phyloP scores from a whole-genome alignment of 2,888 invertebrate species.

The Perizoma flavofasciatum region DNA sequence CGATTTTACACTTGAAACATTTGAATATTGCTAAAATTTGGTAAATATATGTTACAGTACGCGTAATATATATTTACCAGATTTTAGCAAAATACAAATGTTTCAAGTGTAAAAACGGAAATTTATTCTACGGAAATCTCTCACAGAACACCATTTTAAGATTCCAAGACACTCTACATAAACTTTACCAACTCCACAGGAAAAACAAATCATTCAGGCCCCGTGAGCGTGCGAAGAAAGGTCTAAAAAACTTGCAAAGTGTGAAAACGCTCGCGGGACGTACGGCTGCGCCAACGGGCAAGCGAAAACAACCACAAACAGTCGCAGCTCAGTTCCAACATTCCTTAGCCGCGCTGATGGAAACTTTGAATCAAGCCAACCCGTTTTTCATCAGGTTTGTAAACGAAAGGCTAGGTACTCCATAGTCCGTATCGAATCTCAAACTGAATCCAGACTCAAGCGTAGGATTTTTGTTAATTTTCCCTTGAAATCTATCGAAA shows the following conservation, averaged over 20 bases:
- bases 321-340: conserved; percentile 98
- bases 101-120: too few species aligned
- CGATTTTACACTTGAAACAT: too few species aligned
- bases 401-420: not conserved
- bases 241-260: conserved; percentile 94
- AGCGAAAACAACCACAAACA: conserved; percentile 94
- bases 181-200: conserved; percentile 77
- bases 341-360: conserved; percentile 96
- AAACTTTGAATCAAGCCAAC: conserved; percentile 92
- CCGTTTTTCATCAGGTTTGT: conserved; percentile 82
- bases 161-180: conserved; percentile 1
- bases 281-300: conserved; percentile 85
- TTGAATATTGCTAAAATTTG: too few species aligned
- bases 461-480: not conserved
- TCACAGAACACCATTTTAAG: conserved; percentile 31
- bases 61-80: too few species aligned
- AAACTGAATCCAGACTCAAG: not conserved
- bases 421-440: too few species aligned
- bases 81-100: too few species aligned
- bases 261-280: conserved; percentile 95
- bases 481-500: too few species aligned
- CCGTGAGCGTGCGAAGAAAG: conserved; percentile 93
- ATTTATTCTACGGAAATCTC: conserved; percentile 29
- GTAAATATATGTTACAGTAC: too few species aligned
- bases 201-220: conserved; percentile 96